A percentile compares a stretch with the other conserved stretches of the same genome.
Conservation (phyloP, 2,113 vertebrate species). For the Castor canadensis region DNA sequence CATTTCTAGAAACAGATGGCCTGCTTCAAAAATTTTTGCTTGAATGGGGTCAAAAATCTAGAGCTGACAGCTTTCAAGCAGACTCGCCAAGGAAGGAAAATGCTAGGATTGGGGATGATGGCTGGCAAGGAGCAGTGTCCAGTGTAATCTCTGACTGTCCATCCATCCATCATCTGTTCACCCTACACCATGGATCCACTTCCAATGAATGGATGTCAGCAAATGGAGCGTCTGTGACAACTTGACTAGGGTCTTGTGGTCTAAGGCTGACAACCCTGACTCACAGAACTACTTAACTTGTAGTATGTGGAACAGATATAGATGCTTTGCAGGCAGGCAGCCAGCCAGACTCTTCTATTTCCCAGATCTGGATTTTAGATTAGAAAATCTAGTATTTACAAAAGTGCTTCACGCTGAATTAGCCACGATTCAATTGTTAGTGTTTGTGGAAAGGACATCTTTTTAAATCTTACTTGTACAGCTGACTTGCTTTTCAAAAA, state of each 20-base stretch:
- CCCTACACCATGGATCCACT: not conserved
- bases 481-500: slow-evolving; percentile 33
- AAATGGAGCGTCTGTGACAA: not conserved
- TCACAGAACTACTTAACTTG: not conserved
- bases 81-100: slow-evolving; percentile 52
- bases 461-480: slow-evolving; percentile 10
- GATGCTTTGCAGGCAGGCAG: not conserved
- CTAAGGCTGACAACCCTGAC: not conserved
- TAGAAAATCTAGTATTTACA: slow-evolving; percentile 9
- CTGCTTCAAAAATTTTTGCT: not conserved
- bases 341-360: not conserved
- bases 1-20: slow-evolving; percentile 55
- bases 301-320: not conserved
- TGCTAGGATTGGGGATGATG: not conserved
- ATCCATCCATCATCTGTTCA: not conserved
- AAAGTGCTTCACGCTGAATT: slow-evolving; percentile 9
- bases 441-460: slow-evolving; percentile 2
- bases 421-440: not conserved
- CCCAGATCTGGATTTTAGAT: not conserved
- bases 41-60: not conserved
- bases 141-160: not conserved
- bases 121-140: not conserved
- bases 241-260: not conserved
- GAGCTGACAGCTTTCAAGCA: slow-evolving; percentile 19
- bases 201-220: not conserved